Percentiles rank a stretch among this genome's conserved stretches.
Conservation (phyloP, 2,113 vertebrate genomes). For the Puntigrus tetrazona region DNA sequence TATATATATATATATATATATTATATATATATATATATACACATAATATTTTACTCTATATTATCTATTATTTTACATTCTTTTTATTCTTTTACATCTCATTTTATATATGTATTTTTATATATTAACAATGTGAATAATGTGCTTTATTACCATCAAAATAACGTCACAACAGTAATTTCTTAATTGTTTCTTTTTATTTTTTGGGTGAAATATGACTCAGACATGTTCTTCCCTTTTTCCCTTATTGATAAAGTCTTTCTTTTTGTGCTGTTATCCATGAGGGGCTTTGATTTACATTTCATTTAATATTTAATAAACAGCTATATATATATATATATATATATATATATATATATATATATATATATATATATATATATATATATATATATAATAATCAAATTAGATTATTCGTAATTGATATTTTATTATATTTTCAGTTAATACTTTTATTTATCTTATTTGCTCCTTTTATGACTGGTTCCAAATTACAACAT, state of each 20-base stretch:
- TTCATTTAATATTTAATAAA: slow-evolving; percentile 4
- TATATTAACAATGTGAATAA: background rate
- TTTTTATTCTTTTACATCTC: background rate
- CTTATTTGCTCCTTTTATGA: background rate
- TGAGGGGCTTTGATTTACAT: background rate
- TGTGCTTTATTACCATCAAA: background rate
- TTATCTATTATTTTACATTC: too few relatives aligned
- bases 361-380: too few relatives aligned
- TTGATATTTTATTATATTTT: background rate
- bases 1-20: too few relatives aligned
- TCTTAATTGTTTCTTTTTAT: background rate
- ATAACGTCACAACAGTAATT: background rate
- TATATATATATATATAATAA: too few relatives aligned
- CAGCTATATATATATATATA: too few relatives aligned
- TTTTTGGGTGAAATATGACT: background rate
- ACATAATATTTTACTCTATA: too few relatives aligned
- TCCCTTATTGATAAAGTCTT: background rate
- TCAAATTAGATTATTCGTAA: background rate
- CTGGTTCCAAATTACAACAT: background rate
- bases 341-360: too few relatives aligned
- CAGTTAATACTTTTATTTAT: background rate
- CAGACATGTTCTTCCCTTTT: background rate
- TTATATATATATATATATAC: too few relatives aligned
- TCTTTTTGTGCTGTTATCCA: background rate
- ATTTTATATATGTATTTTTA: too few relatives aligned